Conservation (phyloP, 2,797 vertebrate species). For the Gallinago nigripennis region DNA sequence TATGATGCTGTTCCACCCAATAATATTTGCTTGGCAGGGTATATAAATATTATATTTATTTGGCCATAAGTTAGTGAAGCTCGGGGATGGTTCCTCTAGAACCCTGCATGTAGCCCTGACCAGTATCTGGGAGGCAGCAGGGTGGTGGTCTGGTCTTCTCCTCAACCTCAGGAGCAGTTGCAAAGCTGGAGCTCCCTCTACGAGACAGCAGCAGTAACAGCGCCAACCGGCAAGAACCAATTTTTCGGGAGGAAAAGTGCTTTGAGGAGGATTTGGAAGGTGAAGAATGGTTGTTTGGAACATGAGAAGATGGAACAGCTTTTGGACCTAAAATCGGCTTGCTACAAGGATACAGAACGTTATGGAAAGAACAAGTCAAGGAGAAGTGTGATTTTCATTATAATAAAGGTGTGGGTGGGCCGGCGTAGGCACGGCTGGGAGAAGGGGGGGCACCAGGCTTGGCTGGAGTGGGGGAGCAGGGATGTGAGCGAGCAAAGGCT, state of each 20-base stretch:
- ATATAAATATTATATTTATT: not conserved
- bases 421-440: not conserved
- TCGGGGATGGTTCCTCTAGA: not conserved
- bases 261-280: not conserved
- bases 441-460: not conserved
- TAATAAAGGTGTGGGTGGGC: not conserved
- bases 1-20: not conserved
- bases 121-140: not conserved
- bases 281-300: not conserved
- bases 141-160: not conserved
- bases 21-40: not conserved
- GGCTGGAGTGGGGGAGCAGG: not conserved
- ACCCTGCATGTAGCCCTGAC: accelerated
- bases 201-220: not conserved
- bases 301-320: not conserved
- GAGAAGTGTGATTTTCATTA: not conserved
- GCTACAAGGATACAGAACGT: not conserved
- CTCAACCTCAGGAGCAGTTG: not conserved
- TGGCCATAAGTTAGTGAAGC: not conserved
- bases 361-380: not conserved
- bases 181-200: not conserved
- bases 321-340: conserved; percentile 5
- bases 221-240: not conserved
- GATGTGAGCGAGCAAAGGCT: not conserved
- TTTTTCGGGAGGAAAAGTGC: not conserved